Percentiles rank a stretch among this genome's conserved stretches.
Conservation (phyloP, 2,888 invertebrate species). For the Acanthosepion esculentum region DNA sequence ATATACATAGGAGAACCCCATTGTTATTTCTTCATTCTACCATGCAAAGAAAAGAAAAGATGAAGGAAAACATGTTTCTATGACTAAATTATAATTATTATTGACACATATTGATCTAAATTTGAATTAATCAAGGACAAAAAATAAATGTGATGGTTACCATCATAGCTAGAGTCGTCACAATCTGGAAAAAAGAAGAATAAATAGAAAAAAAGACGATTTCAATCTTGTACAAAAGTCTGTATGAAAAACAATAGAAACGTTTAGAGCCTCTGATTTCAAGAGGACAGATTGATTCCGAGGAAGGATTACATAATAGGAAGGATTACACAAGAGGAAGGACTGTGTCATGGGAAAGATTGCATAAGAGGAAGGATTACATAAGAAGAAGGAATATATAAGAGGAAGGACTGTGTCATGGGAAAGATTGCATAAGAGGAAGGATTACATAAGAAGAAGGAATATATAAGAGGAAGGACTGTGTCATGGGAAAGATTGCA, state of each 20-base stretch:
- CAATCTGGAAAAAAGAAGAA: neutral
- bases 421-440: too few species aligned
- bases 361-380: too few species aligned
- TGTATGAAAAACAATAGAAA: neutral
- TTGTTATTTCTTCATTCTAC: neutral
- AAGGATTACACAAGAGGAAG: too few species aligned
- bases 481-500: too few species aligned
- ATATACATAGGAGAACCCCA: neutral
- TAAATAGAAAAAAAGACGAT: neutral
- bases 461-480: too few species aligned
- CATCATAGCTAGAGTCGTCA: neutral
- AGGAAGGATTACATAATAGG: too few species aligned
- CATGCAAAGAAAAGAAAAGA: neutral
- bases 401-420: too few species aligned
- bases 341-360: too few species aligned
- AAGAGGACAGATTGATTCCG: too few species aligned
- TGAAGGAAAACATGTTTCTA: neutral
- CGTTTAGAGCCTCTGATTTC: too few species aligned
- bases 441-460: too few species aligned
- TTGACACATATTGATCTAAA: neutral
- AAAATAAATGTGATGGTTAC: neutral
- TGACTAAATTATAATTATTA: neutral
- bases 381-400: too few species aligned
- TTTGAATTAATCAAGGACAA: neutral
- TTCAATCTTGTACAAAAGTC: neutral